Percentiles rank a stretch among this genome's conserved stretches.
phyloP scores from a whole-genome alignment of 92 coral and sea anemone species.

The Nematostella vectensis region DNA sequence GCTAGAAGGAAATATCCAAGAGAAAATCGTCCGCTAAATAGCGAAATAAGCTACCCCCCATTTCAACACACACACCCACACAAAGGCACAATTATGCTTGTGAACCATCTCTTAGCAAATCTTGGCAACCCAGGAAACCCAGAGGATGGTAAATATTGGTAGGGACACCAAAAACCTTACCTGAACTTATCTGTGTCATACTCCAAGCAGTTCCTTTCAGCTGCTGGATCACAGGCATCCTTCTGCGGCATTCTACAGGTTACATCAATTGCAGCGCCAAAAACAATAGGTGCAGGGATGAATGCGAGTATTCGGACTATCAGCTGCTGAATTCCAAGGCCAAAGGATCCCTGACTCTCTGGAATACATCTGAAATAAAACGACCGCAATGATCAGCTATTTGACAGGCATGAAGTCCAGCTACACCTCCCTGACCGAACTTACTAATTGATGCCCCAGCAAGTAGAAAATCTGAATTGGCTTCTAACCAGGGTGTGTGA shows the following conservation, averaged over 20 bases:
- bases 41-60: no score
- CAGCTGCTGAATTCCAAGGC: constrained; percentile 83
- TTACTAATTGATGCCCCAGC: background rate
- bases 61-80: no score
- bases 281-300: constrained; percentile 82
- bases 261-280: constrained; percentile 70
- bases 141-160: no score
- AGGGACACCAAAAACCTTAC: constrained; percentile 25
- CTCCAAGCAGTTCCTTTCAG: constrained; percentile 78
- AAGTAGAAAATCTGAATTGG: background rate
- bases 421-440: background rate
- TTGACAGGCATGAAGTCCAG: background rate
- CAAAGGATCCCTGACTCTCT: constrained; percentile 94
- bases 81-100: no score
- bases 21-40: no score
- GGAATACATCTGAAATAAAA: constrained; percentile 71
- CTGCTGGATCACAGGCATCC: constrained; percentile 72
- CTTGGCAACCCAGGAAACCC: no score
- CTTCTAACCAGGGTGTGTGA: background rate
- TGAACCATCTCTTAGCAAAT: no score
- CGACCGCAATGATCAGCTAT: background rate
- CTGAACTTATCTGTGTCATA: constrained; percentile 68
- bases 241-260: constrained; percentile 68
- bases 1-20: no score
- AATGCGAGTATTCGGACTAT: constrained; percentile 78